Percentiles rank a stretch among this genome's conserved stretches.
Evolutionary conservation across 2,888 invertebrate species (phyloP).

Genomic region (Hydraecia micacea): DNA sequence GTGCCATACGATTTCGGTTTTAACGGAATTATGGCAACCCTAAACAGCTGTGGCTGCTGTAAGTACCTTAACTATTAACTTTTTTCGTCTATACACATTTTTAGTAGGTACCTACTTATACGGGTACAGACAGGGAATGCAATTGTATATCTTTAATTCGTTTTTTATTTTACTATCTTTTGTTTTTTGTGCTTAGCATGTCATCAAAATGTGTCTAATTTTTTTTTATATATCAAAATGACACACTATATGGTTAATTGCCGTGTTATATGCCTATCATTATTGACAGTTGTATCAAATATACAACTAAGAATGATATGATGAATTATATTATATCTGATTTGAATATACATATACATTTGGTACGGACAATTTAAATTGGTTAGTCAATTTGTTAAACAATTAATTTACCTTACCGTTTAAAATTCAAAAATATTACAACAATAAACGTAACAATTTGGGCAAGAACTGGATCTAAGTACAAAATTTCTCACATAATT

Average conservation of each 20-base stretch:
- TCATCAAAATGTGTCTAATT: too few relatives aligned
- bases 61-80: constrained; percentile 22
- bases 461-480: background rate
- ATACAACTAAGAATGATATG: too few relatives aligned
- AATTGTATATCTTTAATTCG: too few relatives aligned
- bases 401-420: background rate
- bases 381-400: background rate
- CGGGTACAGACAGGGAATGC: too few relatives aligned
- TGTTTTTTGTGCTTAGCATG: too few relatives aligned
- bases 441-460: background rate
- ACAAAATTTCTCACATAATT: constrained; percentile 33
- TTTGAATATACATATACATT: background rate
- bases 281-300: too few relatives aligned
- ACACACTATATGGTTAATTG: background rate
- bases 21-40: constrained; percentile 33
- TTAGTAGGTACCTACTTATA: background rate
- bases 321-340: too few relatives aligned
- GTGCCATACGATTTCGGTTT: background rate
- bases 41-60: constrained; percentile 45
- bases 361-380: background rate
- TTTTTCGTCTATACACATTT: background rate
- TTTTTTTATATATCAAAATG: too few relatives aligned
- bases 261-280: too few relatives aligned
- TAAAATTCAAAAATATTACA: background rate
- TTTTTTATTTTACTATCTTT: too few relatives aligned